phyloP scores from a whole-genome alignment of 2,113 vertebrate species.

The Gasterosteus nipponicus region DNA sequence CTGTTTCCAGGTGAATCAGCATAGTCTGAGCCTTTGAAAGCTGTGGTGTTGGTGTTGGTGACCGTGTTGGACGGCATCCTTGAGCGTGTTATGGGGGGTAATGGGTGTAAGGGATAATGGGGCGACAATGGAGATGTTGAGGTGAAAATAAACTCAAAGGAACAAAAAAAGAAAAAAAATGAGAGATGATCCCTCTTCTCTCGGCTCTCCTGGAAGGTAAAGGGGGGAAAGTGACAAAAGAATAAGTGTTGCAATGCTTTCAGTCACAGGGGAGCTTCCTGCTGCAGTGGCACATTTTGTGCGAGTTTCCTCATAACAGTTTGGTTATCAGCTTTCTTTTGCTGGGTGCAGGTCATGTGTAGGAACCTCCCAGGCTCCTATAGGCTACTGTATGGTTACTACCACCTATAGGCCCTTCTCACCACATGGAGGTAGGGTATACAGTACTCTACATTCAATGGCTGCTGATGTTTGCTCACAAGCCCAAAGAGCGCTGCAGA shows the following conservation, averaged over 20 bases:
- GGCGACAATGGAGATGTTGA: slow-evolving; percentile 42
- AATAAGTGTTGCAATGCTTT: slow-evolving; percentile 10
- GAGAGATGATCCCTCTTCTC: slow-evolving; percentile 72
- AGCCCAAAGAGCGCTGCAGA: neutral
- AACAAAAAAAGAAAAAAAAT: slow-evolving; percentile 35
- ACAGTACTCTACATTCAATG: slow-evolving; percentile 17
- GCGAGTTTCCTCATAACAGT: slow-evolving; percentile 27
- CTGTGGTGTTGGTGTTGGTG: slow-evolving; percentile 63
- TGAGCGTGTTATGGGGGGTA: slow-evolving; percentile 39
- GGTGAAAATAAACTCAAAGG: slow-evolving; percentile 56
- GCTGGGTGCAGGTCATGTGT: slow-evolving; percentile 38
- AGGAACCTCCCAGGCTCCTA: slow-evolving; percentile 51
- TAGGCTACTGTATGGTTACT: slow-evolving; percentile 54
- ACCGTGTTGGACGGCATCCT: slow-evolving; percentile 87
- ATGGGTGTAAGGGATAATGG: slow-evolving; percentile 21
- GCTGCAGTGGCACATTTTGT: neutral
- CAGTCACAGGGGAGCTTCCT: neutral
- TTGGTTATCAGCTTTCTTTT: slow-evolving; percentile 30
- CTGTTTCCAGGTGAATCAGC: slow-evolving; percentile 73
- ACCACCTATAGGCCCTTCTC: slow-evolving; percentile 55
- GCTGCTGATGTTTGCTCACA: neutral
- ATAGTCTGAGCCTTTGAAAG: slow-evolving; percentile 76
- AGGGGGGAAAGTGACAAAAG: neutral
- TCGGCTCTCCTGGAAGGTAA: slow-evolving; percentile 66
- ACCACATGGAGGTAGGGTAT: slow-evolving; percentile 38